Evolutionary conservation across 1,140 invertebrate species (phyloP).

Genomic region (Zaprionus capensis): DNA sequence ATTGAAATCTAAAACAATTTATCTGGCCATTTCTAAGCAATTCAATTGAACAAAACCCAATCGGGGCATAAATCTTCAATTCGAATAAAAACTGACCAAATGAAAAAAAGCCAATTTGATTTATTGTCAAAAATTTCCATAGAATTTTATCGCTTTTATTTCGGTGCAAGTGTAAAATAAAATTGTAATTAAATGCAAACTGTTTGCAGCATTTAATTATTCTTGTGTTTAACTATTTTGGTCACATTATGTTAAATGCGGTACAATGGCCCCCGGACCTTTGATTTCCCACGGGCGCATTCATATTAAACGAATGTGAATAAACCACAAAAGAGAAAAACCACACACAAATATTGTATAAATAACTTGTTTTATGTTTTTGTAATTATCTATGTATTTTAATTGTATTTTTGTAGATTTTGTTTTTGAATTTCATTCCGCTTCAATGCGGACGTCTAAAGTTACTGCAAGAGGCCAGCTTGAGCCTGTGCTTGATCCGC

Average conservation of each 20-base stretch:
- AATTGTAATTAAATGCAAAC: neutral
- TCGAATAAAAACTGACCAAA: neutral
- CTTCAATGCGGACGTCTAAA: neutral
- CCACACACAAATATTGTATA: neutral
- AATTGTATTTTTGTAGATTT: neutral
- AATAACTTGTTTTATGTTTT: conserved; percentile 1
- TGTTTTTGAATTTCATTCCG: conserved; percentile 2
- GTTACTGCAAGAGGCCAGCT: neutral
- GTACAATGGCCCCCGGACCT: neutral
- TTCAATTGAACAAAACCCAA: conserved; percentile 9
- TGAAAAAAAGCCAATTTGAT: neutral
- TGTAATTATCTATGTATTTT: neutral
- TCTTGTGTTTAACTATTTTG: neutral
- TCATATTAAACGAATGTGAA: neutral
- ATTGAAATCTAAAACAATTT: neutral
- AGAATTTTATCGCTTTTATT: conserved; percentile 5
- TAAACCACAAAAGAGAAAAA: neutral
- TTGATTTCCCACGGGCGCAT: neutral
- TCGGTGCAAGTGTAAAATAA: conserved; percentile 4
- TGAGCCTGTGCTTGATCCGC: neutral
- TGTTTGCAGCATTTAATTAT: conserved; percentile 3
- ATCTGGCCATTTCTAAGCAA: neutral
- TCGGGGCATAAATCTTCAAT: neutral
- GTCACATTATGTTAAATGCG: neutral
- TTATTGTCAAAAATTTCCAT: neutral